phyloP scores from a whole-genome alignment of 2,113 vertebrate genomes.

The Laterallus jamaicensis region DNA sequence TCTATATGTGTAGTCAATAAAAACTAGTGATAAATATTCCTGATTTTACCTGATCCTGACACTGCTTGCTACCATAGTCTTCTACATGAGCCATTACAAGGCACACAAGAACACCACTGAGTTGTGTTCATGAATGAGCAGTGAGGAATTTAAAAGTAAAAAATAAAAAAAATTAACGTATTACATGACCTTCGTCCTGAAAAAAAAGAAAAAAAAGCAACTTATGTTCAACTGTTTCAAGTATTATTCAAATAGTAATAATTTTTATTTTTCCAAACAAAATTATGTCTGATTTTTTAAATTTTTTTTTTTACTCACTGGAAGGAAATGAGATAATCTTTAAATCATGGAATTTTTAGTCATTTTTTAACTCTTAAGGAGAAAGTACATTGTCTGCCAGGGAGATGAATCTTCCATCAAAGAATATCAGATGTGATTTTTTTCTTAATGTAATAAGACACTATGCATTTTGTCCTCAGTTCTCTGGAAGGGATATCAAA shows the following conservation, averaged over 20 bases:
- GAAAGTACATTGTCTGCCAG: conserved; percentile 9
- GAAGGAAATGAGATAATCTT: conserved; percentile 34
- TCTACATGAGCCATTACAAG: not conserved
- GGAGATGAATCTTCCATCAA: not conserved
- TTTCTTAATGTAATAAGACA: conserved; percentile 45
- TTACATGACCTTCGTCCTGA: not conserved
- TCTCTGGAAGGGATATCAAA: conserved; percentile 45
- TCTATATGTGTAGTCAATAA: not conserved
- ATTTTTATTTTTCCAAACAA: not conserved
- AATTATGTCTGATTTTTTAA: not conserved
- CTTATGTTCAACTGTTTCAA: not conserved
- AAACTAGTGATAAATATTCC: not conserved
- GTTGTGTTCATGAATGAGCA: not conserved
- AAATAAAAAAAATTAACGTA: not conserved
- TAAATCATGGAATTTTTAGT: conserved; percentile 11
- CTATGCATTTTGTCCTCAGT: conserved; percentile 42
- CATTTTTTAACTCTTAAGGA: conserved; percentile 17
- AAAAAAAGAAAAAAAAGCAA: not conserved
- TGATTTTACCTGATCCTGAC: not conserved
- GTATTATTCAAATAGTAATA: not conserved
- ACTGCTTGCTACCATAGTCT: not conserved
- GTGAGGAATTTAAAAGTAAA: not conserved
- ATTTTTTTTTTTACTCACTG: not conserved
- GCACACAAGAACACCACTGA: not conserved
- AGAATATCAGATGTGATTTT: conserved; percentile 43